Evolutionary conservation across 2,888 invertebrate genomes (phyloP).

Genomic region (Caenorhabditis macrosperma): DNA sequence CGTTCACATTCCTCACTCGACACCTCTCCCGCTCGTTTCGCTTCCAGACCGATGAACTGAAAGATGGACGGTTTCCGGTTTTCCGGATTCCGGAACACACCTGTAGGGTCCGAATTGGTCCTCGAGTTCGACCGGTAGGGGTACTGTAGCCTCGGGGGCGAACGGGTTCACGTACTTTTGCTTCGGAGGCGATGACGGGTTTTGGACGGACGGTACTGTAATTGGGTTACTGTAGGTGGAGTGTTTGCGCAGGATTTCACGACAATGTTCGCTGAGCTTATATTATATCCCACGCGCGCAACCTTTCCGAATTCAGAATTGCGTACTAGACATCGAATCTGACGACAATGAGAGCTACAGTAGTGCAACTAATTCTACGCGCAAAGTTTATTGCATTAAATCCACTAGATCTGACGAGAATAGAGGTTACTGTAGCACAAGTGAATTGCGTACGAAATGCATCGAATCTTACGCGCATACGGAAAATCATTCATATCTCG

Average conservation of each 20-base stretch:
- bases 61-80: too few relatives aligned
- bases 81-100: background rate
- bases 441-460: too few relatives aligned
- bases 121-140: slow-evolving; percentile 79
- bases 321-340: background rate
- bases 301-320: background rate
- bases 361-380: too few relatives aligned
- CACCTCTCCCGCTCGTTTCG: slow-evolving; percentile 81
- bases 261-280: too few relatives aligned
- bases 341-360: too few relatives aligned
- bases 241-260: background rate
- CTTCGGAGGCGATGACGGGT: slow-evolving; percentile 5
- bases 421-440: too few relatives aligned
- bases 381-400: too few relatives aligned
- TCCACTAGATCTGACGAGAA: too few relatives aligned
- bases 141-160: slow-evolving; percentile 80
- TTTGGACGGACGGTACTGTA: background rate
- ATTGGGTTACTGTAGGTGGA: slow-evolving; percentile 3
- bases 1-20: slow-evolving; percentile 81
- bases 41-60: slow-evolving; percentile 79
- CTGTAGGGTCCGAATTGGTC: slow-evolving; percentile 70
- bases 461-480: too few relatives aligned
- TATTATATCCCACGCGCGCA: too few relatives aligned
- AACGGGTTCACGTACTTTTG: slow-evolving; percentile 76
- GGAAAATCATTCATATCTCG: too few relatives aligned